Evolutionary conservation across 2,888 invertebrate species (phyloP).

Genomic region (Nysson spinosus): DNA sequence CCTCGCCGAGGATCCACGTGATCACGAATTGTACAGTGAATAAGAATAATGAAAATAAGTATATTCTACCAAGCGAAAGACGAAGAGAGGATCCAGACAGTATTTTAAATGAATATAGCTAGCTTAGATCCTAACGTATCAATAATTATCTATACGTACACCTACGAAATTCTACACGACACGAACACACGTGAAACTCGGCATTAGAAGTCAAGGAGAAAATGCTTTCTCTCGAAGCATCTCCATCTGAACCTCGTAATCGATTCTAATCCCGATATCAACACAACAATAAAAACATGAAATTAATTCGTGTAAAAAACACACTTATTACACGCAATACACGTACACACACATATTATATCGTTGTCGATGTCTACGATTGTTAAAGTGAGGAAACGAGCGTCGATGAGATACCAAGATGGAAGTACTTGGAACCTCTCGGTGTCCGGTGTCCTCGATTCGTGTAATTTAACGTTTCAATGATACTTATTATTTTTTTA

Average conservation of each 20-base stretch:
- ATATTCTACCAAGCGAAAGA: slow-evolving; percentile 32
- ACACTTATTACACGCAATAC: not conserved
- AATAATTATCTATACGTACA: slow-evolving; percentile 29
- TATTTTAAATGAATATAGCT: slow-evolving; percentile 67
- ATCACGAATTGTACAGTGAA: slow-evolving; percentile 27
- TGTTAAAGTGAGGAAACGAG: slow-evolving; percentile 40
- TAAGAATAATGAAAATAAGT: slow-evolving; percentile 6
- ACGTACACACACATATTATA: slow-evolving; percentile 31
- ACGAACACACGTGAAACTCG: not conserved
- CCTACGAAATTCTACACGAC: slow-evolving; percentile 3
- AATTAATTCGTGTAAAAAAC: not conserved
- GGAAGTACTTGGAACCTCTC: not conserved
- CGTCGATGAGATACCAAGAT: slow-evolving; percentile 11
- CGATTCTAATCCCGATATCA: too few relatives aligned
- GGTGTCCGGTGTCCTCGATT: slow-evolving; percentile 21
- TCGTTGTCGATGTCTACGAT: slow-evolving; percentile 58
- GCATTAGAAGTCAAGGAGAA: too few relatives aligned
- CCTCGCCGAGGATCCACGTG: slow-evolving; percentile 18
- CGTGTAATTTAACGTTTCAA: slow-evolving; percentile 54
- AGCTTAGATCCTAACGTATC: slow-evolving; percentile 43
- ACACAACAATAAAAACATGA: too few relatives aligned
- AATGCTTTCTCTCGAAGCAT: too few relatives aligned
- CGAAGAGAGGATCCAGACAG: slow-evolving; percentile 63
- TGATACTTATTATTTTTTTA: slow-evolving; percentile 56
- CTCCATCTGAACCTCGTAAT: too few relatives aligned